Conservation (phyloP, 2,113 vertebrate species). For the Sebastes schlegelii region DNA sequence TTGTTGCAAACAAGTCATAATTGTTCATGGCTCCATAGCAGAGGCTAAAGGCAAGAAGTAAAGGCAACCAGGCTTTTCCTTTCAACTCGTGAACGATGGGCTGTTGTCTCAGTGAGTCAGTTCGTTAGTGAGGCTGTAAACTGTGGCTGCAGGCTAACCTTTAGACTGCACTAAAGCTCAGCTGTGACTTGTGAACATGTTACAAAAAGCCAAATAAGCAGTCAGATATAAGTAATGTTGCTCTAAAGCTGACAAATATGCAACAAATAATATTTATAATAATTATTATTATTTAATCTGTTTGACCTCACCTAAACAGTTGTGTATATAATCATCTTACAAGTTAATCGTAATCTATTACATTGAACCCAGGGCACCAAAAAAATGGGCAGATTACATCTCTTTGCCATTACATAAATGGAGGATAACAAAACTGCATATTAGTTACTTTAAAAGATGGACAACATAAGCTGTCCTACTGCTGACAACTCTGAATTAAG, state of each 20-base stretch:
- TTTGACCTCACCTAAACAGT: not conserved
- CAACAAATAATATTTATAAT: not conserved
- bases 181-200: slow-evolving; percentile 25
- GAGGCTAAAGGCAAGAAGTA: not conserved
- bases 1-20: slow-evolving; percentile 3
- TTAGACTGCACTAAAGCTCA: slow-evolving; percentile 19
- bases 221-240: slow-evolving; percentile 4
- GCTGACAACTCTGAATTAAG: no score
- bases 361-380: no score
- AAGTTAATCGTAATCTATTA: no score
- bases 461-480: no score
- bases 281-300: no score
- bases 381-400: no score
- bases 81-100: slow-evolving; percentile 18
- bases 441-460: no score
- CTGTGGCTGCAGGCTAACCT: slow-evolving; percentile 32
- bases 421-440: no score
- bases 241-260: slow-evolving; percentile 5
- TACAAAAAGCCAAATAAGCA: slow-evolving; percentile 13
- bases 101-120: slow-evolving; percentile 43
- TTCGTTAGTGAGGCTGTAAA: slow-evolving; percentile 33
- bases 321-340: no score
- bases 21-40: not conserved
- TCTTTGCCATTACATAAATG: no score
- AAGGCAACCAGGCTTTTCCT: not conserved